Percentiles rank a stretch among this genome's conserved stretches.
Evolutionary conservation across 2,888 invertebrate genomes (phyloP).

Genomic region (Exocentrus adspersus): DNA sequence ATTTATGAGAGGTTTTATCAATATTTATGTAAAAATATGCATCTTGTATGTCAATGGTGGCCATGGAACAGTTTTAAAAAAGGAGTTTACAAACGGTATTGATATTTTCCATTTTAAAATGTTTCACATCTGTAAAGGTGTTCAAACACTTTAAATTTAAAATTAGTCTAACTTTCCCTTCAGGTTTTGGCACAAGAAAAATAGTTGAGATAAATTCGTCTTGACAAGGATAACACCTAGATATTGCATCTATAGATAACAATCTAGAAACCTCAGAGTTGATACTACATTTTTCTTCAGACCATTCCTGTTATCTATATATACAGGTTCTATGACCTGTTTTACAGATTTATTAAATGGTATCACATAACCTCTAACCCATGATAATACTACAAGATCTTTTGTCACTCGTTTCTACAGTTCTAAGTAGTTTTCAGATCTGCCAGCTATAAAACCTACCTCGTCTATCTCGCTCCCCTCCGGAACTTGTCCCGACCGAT

Average conservation of each 20-base stretch:
- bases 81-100: conserved; percentile 18
- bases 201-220: background rate
- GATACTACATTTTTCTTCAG: background rate
- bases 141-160: background rate
- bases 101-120: conserved; percentile 34
- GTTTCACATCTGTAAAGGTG: background rate
- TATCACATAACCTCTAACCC: conserved; percentile 14
- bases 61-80: conserved; percentile 13
- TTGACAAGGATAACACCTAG: background rate
- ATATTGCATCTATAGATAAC: background rate
- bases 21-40: conserved; percentile 32
- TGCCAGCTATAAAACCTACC: conserved; percentile 15
- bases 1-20: conserved; percentile 26
- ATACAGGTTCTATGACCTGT: background rate
- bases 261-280: background rate
- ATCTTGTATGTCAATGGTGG: conserved; percentile 31
- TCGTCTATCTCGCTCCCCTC: background rate
- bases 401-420: conserved; percentile 2
- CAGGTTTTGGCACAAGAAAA: background rate
- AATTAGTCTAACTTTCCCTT: background rate
- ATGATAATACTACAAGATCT: conserved; percentile 6
- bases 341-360: conserved; percentile 4
- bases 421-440: background rate
- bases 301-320: background rate
- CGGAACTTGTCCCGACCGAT: background rate